Evolutionary conservation across 1,140 invertebrate species (phyloP).

Genomic region (Paralvinella palmiformis): DNA sequence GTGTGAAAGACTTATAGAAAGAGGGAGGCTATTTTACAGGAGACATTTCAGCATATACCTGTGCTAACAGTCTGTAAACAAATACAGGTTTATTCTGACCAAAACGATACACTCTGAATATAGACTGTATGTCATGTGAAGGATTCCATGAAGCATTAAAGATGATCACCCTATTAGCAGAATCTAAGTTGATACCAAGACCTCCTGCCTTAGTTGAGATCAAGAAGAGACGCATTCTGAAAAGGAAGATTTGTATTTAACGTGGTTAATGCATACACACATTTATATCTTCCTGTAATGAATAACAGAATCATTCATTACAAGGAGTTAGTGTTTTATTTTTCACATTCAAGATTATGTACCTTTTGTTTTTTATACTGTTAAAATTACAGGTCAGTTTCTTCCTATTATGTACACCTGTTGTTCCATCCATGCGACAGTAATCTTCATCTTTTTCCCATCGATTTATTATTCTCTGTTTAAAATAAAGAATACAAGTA

Average conservation of each 20-base stretch:
- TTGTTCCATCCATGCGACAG: constrained; percentile 84
- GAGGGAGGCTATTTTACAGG: background rate
- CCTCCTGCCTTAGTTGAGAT: constrained; percentile 92
- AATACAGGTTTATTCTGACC: constrained; percentile 85
- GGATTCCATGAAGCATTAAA: constrained; percentile 99
- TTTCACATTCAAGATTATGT: constrained; percentile 7
- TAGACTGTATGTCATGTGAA: constrained; percentile 94
- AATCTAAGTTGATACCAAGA: constrained; percentile 82
- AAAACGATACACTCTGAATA: constrained; percentile 91
- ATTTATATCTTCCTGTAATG: too few species aligned
- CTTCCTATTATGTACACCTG: constrained; percentile 68
- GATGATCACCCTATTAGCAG: constrained; percentile 94
- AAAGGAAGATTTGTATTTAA: background rate
- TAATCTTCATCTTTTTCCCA: constrained; percentile 82
- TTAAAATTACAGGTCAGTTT: constrained; percentile 81
- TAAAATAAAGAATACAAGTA: too few species aligned
- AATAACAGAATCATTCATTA: too few species aligned
- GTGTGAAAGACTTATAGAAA: background rate
- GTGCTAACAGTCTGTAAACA: constrained; percentile 85
- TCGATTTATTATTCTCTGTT: background rate
- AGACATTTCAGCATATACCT: constrained; percentile 7
- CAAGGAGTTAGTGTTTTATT: too few species aligned
- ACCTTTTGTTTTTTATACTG: constrained; percentile 65
- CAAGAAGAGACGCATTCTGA: constrained; percentile 12
- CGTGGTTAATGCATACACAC: too few species aligned